phyloP scores from a whole-genome alignment of 2,797 vertebrate genomes.

The Orestias chungarensis region DNA sequence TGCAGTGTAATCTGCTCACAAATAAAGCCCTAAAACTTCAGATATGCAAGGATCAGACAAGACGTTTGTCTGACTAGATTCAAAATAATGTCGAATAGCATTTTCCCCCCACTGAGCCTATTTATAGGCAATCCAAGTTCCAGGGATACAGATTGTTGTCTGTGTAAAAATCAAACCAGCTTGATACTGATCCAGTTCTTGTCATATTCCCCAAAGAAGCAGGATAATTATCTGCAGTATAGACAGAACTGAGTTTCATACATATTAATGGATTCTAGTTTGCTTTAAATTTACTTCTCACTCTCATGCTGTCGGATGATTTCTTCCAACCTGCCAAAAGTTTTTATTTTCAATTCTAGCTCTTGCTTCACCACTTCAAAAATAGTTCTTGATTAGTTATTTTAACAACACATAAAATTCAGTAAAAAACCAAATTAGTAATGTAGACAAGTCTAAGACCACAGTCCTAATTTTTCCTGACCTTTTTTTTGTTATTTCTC shows the following conservation, averaged over 20 bases:
- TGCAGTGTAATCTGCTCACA: conserved; percentile 32
- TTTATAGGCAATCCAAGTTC: conserved; percentile 46
- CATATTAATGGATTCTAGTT: conserved; percentile 40
- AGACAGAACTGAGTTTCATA: conserved; percentile 33
- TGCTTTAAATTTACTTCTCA: conserved; percentile 46
- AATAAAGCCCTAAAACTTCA: conserved; percentile 58
- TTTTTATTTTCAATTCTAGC: no score
- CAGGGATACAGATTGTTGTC: conserved; percentile 45
- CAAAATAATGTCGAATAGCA: conserved; percentile 54
- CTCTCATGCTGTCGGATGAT: conserved; percentile 11
- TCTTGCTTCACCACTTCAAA: no score
- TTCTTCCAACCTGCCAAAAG: background rate
- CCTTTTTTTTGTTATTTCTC: background rate
- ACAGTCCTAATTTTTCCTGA: background rate
- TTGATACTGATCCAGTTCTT: conserved; percentile 60
- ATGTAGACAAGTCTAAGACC: background rate
- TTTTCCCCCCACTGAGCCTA: conserved; percentile 37
- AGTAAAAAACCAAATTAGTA: background rate
- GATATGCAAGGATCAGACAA: conserved; percentile 50
- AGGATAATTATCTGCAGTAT: conserved; percentile 43
- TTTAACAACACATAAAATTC: conserved; percentile 1
- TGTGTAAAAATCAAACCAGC: conserved; percentile 53
- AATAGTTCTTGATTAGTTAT: background rate
- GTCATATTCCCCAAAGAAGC: conserved; percentile 30
- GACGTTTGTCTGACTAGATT: conserved; percentile 61